Conservation (phyloP, 2,113 vertebrate genomes). For the Corythoichthys haematopterus region DNA sequence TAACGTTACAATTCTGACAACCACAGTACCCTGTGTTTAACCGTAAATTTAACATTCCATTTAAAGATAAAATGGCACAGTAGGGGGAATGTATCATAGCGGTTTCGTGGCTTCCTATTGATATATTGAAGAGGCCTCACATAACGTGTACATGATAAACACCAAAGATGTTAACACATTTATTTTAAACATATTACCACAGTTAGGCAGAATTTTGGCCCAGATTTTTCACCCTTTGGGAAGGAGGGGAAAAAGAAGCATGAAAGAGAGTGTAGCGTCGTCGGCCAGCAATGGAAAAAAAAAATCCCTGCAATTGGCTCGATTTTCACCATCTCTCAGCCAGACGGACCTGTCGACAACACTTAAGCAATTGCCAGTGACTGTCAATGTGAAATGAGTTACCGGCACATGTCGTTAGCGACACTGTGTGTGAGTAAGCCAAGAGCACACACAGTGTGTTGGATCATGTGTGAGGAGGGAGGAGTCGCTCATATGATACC, state of each 20-base stretch:
- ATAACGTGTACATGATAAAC: neutral
- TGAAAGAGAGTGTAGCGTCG: neutral
- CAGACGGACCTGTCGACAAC: constrained; percentile 1
- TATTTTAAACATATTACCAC: neutral
- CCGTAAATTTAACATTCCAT: too few species aligned
- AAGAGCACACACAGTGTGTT: neutral
- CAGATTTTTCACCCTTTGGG: neutral
- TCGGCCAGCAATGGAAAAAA: neutral
- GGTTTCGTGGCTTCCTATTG: neutral
- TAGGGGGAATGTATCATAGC: neutral
- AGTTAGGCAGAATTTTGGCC: neutral
- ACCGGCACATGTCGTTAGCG: neutral
- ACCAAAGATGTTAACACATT: neutral
- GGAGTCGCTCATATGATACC: neutral
- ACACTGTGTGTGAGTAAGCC: neutral
- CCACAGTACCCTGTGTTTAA: too few species aligned
- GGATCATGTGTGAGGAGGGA: neutral
- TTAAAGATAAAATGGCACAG: neutral
- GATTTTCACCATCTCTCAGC: neutral
- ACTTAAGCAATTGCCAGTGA: neutral
- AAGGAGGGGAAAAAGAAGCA: neutral
- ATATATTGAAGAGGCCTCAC: neutral
- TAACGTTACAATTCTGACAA: too few species aligned
- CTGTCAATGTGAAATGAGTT: constrained; percentile 1
- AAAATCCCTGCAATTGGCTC: neutral